phyloP scores from a whole-genome alignment of 2,888 invertebrate genomes.

The Scaptodrosophila latifasciaeformis region DNA sequence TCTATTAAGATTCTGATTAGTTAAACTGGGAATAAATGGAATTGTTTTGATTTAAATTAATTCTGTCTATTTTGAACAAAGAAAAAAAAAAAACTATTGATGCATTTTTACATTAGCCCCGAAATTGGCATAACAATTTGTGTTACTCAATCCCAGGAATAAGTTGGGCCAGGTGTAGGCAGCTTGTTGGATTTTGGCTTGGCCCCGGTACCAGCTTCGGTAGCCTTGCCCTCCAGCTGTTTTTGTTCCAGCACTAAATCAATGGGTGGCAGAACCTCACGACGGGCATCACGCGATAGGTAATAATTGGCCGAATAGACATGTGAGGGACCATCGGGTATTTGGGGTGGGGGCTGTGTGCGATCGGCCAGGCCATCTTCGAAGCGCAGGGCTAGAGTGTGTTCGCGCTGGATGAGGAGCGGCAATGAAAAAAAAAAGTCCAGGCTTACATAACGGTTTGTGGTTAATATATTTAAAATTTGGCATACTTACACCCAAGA shows the following conservation, averaged over 20 bases:
- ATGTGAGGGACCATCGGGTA: constrained; percentile 90
- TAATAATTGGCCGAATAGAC: constrained; percentile 89
- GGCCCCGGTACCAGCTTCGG: constrained; percentile 17
- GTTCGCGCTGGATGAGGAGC: constrained; percentile 77
- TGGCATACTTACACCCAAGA: constrained; percentile 79
- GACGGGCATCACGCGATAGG: constrained; percentile 86
- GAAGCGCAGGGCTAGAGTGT: constrained; percentile 81
- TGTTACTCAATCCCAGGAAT: constrained; percentile 77
- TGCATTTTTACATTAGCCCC: constrained; percentile 12
- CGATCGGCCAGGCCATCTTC: constrained; percentile 81
- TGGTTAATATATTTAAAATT: not conserved
- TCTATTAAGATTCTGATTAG: too few species aligned
- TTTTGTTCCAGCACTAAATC: constrained; percentile 59
- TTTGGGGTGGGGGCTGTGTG: constrained; percentile 86
- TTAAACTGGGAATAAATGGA: too few species aligned
- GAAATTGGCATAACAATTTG: too few species aligned
- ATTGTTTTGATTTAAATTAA: constrained; percentile 3
- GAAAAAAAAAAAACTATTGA: constrained; percentile 2
- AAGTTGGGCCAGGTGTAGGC: constrained; percentile 79
- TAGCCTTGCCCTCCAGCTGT: constrained; percentile 57
- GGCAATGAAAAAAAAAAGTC: constrained; percentile 8
- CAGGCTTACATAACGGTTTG: constrained; percentile 58
- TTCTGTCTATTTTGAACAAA: constrained; percentile 20
- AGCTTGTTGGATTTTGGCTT: constrained; percentile 60
- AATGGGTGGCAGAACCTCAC: constrained; percentile 79